Base-by-base conservation (phyloP, 2,113 vertebrate genomes). In the Dicrurus megarhynchus region DNA sequence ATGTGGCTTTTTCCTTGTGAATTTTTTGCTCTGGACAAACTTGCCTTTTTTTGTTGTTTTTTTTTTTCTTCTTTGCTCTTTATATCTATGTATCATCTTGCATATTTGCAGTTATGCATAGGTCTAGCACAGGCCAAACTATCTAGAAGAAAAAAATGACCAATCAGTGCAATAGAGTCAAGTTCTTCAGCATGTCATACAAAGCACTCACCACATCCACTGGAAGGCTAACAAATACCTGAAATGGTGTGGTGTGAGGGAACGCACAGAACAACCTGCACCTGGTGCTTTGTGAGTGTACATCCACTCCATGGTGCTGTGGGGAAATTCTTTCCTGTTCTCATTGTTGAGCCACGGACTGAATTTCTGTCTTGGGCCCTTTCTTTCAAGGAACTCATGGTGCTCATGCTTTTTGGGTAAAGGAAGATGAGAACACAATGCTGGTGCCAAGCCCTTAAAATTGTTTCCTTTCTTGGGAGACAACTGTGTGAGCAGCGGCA, bases 231-330 rank as follows among this genome's bases (percentile, higher is more conserved):
- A 46, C 60, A 75, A 52, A 30, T 39, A 27, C 11, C 46, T 47
- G 26, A 76, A 63, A 14, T 39, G n/a, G n/a, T n/a, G 22, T 18
- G 30, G 28, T 2, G 8, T 0, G 0, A 13, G 16, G 41, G 37
- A 79, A 53, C 32, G 32, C 33, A 50, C 20, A 35, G 39, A 47
- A 13, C 11, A 86, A 33, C 1, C 2, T 59, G 33, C 19, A 53
- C 35, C 39, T 67, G 20, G 16, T 77, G 42, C 23, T 53, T 44
- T 87, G 28, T 84, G 50, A 75, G 57, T 13, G 16, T 57, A 6
- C 8, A 2, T 37, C 27, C 1, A 3, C 77, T 55, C 63, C 44
- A 30, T 0, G 4, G 5, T n/a, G 15, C 41, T 70, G 3, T 4
- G 11, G 13, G 17, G 19, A 56, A 77, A 20, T 32, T 53, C 35